phyloP scores from a whole-genome alignment of 2,113 vertebrate species.

The Dromaius novaehollandiae region DNA sequence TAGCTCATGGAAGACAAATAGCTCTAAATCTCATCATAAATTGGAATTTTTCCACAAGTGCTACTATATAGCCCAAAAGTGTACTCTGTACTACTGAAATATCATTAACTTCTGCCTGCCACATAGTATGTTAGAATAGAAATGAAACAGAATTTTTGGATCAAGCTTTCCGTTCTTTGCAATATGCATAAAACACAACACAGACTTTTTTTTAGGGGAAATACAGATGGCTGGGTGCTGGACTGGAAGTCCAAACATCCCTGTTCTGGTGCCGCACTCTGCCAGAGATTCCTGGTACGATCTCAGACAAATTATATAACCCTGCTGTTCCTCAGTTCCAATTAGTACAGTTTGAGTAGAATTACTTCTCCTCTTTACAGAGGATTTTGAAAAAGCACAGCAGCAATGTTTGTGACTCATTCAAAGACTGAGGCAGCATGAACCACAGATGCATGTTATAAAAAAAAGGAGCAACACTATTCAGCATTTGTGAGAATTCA shows the following conservation, averaged over 20 bases:
- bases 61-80: neutral
- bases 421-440: neutral
- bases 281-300: neutral
- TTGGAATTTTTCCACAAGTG: neutral
- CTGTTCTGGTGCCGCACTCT: neutral
- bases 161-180: neutral
- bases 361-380: neutral
- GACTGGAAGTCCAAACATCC: neutral
- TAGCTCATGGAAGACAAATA: slow-evolving; percentile 12
- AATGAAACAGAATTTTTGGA: neutral
- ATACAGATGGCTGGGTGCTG: neutral
- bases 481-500: neutral
- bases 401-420: neutral
- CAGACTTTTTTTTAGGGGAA: neutral
- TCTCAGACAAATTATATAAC: neutral
- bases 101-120: neutral
- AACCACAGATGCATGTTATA: neutral
- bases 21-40: slow-evolving; percentile 17
- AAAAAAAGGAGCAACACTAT: neutral
- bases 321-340: neutral
- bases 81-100: neutral
- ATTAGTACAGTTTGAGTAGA: neutral
- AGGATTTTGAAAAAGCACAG: neutral
- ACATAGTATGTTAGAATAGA: neutral
- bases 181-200: neutral